Evolutionary conservation across 2,888 invertebrate species (phyloP), one percentile per base, ranked within the genome.

Genomic region (Melolontha melolontha): DNA sequence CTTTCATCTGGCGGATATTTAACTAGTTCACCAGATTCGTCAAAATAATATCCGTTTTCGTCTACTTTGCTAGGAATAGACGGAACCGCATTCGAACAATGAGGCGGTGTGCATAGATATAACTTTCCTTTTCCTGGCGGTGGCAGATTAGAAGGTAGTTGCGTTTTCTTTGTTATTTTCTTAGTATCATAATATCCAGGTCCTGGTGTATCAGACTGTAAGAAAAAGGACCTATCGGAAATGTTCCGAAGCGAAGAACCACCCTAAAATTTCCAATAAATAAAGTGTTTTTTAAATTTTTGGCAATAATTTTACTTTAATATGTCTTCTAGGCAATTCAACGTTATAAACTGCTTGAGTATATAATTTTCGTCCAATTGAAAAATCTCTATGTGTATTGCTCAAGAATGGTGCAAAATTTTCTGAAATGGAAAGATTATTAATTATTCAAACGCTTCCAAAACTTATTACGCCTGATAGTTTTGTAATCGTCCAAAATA

Each of bases 21-120:
- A 7, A 76, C 59, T 6, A 80, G 47, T 22, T 73, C 72, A 8
- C 75, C 78, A 40, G 74, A n/a, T 14, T 67, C 66, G 49, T 76
- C 74, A n/a, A 78, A 16, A 49, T 74, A 72, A 66, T 82, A 85
- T 27, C 81, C 82, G 73, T 81, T 79, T 68, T 76, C 77, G 70
- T 81, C 78, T 4, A 75, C 62, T 54, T 74, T 71, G 0, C 80
- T 76, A 0, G 82, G 82, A 44, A 82, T 75, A 1, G 81, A 80
- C 10, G 81, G 81, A 1, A 75, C 78, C 2, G 72, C 73, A 7
- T 71, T 54, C 5, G 68, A 10, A 1, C 72, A 72, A 51, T 75
- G 80, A 0, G 79, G 79, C 4, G 79, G 77, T 29, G 72, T 73
- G 55, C 81, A 81, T 0, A 76, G 67, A 57, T 79, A 81, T 47